A percentile compares a stretch with the other conserved stretches of the same genome.
Evolutionary conservation across 1,140 invertebrate species (phyloP).

Genomic region (Ruditapes philippinarum): DNA sequence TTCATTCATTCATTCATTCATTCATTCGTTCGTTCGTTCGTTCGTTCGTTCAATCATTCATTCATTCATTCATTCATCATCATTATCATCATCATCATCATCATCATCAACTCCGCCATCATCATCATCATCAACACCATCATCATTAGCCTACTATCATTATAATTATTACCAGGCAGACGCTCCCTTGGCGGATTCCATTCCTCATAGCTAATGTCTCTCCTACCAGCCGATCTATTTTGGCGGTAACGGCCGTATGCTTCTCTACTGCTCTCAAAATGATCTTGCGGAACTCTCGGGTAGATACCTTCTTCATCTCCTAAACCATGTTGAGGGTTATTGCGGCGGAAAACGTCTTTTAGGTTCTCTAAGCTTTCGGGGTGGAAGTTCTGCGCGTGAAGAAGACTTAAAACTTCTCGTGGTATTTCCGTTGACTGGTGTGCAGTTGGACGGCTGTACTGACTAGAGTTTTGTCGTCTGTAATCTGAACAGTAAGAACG

Average conservation of each 20-base stretch:
- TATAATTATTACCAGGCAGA: neutral
- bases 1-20: too few species aligned
- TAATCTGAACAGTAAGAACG: neutral
- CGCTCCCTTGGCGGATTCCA: neutral
- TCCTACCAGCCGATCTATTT: neutral
- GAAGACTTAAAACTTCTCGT: conserved; percentile 48
- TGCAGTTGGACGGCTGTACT: neutral
- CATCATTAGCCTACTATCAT: too few species aligned
- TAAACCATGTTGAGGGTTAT: neutral
- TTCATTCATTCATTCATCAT: too few species aligned
- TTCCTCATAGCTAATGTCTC: neutral
- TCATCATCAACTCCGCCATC: too few species aligned
- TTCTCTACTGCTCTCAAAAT: neutral
- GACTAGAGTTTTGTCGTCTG: neutral
- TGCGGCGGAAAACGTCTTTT: conserved; percentile 48
- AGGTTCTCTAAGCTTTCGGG: conserved; percentile 61
- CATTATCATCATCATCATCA: too few species aligned
- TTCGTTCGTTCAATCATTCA: too few species aligned
- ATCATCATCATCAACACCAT: too few species aligned
- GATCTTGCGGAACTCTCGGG: neutral
- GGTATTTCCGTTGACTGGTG: conserved; percentile 38
- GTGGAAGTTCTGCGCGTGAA: conserved; percentile 61
- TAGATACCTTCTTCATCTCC: neutral
- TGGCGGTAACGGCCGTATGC: neutral
- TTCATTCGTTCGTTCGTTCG: too few species aligned